Conservation (phyloP, 2,888 invertebrate genomes). For the Nemotelus nigrinus region DNA sequence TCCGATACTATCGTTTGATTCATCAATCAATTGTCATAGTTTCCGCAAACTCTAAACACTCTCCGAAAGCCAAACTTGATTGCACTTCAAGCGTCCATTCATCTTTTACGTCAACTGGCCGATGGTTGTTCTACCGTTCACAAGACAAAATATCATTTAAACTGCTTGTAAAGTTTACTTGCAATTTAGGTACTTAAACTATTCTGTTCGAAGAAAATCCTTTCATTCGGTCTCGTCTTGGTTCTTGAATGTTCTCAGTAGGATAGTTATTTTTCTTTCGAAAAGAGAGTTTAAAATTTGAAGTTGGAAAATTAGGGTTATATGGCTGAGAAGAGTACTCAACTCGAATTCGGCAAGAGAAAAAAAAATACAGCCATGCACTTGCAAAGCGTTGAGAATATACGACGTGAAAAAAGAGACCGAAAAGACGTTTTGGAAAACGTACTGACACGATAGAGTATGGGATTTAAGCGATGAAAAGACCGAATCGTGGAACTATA, state of each 20-base stretch:
- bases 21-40: no score
- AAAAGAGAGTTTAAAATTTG: constrained; percentile 32
- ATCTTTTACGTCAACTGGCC: no score
- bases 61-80: no score
- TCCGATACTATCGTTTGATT: no score
- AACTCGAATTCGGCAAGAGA: constrained; percentile 1
- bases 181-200: constrained; percentile 24
- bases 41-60: no score
- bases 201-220: constrained; percentile 3
- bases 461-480: no score
- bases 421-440: no score
- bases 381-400: no score
- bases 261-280: constrained; percentile 28
- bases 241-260: not conserved
- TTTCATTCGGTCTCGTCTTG: not conserved
- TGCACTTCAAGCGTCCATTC: no score
- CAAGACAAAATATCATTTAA: constrained; percentile 26
- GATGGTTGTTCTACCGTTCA: not conserved
- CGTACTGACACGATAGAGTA: no score
- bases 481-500: no score
- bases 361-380: not conserved
- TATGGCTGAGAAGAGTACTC: constrained; percentile 22
- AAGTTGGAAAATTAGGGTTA: constrained; percentile 30
- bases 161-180: constrained; percentile 32
- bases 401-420: no score